Evolutionary conservation across 2,113 vertebrate genomes (phyloP).

Genomic region (Typhlomys cinereus): DNA sequence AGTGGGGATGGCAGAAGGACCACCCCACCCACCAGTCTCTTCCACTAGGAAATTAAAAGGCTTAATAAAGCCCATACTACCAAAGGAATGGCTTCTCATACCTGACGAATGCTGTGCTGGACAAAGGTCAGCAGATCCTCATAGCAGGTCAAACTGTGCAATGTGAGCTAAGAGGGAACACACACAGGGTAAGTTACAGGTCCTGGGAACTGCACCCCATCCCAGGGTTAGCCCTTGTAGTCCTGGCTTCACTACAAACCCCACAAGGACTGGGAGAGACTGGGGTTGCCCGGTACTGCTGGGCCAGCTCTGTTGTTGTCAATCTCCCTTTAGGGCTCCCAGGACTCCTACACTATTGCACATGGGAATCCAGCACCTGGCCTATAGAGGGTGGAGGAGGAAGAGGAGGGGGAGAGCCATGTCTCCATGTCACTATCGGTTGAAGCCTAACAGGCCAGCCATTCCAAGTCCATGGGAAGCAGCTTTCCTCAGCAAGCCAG

Average conservation of each 20-base stretch:
- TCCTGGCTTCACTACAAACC: not conserved
- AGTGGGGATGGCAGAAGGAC: not conserved
- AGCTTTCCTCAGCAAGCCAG: not conserved
- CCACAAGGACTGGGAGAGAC: not conserved
- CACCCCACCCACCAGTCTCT: not conserved
- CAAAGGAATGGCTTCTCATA: constrained; percentile 38
- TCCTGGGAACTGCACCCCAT: rapidly evolving
- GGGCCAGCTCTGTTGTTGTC: not conserved
- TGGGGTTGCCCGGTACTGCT: not conserved
- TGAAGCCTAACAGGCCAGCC: not conserved
- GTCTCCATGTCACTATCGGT: not conserved
- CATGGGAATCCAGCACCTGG: not conserved
- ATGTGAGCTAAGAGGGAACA: constrained; percentile 85
- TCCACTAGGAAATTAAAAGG: not conserved
- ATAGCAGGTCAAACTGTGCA: constrained; percentile 84
- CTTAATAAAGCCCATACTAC: not conserved
- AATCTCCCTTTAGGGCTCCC: not conserved
- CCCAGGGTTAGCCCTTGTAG: not conserved
- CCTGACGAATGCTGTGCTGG: constrained; percentile 92
- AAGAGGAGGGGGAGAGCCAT: not conserved
- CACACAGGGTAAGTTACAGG: not conserved
- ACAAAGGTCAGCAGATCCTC: constrained; percentile 89
- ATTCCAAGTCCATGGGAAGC: not conserved
- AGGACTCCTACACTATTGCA: rapidly evolving
- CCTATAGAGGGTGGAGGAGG: rapidly evolving